Conservation (phyloP, 1,140 invertebrate genomes). For the Cheumatopsyche charites region DNA sequence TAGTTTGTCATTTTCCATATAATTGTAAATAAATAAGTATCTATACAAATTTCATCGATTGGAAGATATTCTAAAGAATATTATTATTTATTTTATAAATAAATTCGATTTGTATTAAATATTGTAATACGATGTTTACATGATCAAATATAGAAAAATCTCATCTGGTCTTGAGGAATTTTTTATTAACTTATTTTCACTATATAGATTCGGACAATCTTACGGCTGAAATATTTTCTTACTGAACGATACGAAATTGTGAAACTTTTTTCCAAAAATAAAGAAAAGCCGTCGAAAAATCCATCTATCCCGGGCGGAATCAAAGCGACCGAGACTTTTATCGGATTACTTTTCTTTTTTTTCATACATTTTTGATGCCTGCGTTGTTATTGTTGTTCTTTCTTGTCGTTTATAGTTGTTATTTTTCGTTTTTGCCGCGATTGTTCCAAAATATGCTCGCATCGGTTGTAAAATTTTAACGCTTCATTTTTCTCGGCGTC, state of each 20-base stretch:
- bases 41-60: too few species aligned
- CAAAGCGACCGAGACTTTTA: conserved; percentile 19
- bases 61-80: too few species aligned
- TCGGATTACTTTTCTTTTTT: conserved; percentile 16
- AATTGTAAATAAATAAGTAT: too few species aligned
- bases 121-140: too few species aligned
- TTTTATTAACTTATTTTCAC: too few species aligned
- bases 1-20: neutral
- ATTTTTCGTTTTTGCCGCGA: conserved; percentile 23
- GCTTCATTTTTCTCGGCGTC: neutral
- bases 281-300: neutral
- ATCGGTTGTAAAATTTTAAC: conserved; percentile 9
- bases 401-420: conserved; percentile 14
- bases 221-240: too few species aligned
- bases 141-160: too few species aligned
- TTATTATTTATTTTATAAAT: too few species aligned
- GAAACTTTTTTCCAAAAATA: neutral
- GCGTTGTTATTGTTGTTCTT: conserved; percentile 10
- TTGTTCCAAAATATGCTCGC: neutral
- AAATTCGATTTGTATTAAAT: too few species aligned
- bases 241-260: too few species aligned
- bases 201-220: too few species aligned
- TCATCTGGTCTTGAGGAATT: too few species aligned
- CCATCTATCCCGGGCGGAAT: neutral
- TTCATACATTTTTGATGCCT: neutral